phyloP scores from a whole-genome alignment of 2,888 invertebrate genomes.

The Lithophane semibrunnea region DNA sequence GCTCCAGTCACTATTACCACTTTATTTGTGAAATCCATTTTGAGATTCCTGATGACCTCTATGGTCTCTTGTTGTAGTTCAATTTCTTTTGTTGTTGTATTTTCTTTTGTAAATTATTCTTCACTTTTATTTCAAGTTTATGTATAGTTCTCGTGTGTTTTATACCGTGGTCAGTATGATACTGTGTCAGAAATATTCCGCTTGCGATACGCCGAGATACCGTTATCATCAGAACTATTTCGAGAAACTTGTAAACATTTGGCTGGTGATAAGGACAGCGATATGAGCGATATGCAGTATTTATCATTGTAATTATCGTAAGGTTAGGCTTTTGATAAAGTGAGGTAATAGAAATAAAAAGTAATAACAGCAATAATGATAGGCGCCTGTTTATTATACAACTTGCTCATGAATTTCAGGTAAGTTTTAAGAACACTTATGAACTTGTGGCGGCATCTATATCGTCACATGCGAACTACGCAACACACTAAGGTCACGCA shows the following conservation, averaged over 20 bases:
- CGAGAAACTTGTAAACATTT: constrained; percentile 44
- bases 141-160: not conserved
- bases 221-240: constrained; percentile 34
- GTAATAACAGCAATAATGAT: not conserved
- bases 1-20: constrained; percentile 81
- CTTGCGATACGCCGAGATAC: constrained; percentile 39
- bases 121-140: not conserved
- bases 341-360: constrained; percentile 30
- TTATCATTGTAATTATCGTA: constrained; percentile 36
- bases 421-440: not conserved
- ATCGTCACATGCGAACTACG: too few relatives aligned
- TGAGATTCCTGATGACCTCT: not conserved
- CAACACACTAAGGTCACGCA: too few relatives aligned
- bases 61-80: not conserved
- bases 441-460: too few relatives aligned
- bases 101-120: fast-evolving
- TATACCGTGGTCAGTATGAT: not conserved
- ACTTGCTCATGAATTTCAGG: not conserved
- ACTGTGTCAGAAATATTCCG: constrained; percentile 36
- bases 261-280: constrained; percentile 21
- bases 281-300: constrained; percentile 30
- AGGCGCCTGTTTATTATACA: not conserved
- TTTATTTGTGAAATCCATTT: constrained; percentile 79
- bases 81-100: not conserved
- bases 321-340: constrained; percentile 20